Percentiles rank a stretch among this genome's conserved stretches.
phyloP scores from a whole-genome alignment of 92 coral and sea anemone species.

The Micromussa lordhowensis region DNA sequence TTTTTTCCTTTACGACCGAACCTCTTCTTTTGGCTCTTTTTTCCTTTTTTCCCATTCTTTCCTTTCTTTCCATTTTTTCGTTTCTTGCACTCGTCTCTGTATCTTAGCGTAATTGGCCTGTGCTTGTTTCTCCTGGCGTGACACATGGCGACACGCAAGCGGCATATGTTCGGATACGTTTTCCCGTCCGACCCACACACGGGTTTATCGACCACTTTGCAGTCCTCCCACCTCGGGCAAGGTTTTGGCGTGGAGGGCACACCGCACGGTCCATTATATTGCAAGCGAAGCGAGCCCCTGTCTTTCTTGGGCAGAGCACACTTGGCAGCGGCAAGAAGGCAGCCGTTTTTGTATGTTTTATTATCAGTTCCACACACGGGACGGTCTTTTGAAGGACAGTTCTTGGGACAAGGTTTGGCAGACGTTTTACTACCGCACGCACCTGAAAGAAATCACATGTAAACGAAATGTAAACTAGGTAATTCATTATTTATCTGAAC shows the following conservation, averaged over 20 bases:
- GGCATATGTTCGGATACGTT: constrained; percentile 87
- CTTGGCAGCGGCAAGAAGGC: constrained; percentile 75
- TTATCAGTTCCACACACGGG: constrained; percentile 91
- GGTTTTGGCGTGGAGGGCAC: constrained; percentile 62
- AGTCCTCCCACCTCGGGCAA: constrained; percentile 72
- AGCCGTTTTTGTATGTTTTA: constrained; percentile 88
- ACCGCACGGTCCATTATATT: constrained; percentile 70
- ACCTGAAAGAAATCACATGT: constrained; percentile 58
- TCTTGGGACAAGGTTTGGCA: constrained; percentile 74
- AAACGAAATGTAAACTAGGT: background rate
- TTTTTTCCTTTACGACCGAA: background rate
- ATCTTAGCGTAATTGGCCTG: constrained; percentile 1
- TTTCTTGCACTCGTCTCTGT: constrained; percentile 6
- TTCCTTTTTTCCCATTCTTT: background rate
- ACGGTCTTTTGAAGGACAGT: constrained; percentile 68
- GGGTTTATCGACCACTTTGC: constrained; percentile 64
- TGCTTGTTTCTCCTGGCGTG: constrained; percentile 64
- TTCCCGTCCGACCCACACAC: constrained; percentile 96
- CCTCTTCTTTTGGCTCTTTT: background rate
- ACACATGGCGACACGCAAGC: constrained; percentile 84
- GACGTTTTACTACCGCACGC: constrained; percentile 73
- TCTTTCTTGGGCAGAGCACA: constrained; percentile 74
- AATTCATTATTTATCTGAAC: background rate
- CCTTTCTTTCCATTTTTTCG: background rate
- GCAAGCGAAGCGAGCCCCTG: constrained; percentile 64